Base-by-base conservation (phyloP, 2,888 invertebrate species). In the Dendrolimus pini region DNA sequence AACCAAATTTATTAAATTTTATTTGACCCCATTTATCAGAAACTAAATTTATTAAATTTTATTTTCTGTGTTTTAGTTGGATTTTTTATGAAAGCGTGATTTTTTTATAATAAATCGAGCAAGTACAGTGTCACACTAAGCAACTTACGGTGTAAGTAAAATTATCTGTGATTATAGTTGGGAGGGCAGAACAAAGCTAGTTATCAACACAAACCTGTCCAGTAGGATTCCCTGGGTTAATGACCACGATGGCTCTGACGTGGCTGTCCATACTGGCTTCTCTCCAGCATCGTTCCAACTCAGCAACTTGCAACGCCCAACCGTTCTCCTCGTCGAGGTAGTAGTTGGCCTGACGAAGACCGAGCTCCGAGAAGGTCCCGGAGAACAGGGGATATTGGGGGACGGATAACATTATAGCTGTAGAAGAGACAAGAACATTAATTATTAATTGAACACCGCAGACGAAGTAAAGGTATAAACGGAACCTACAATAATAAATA, bases 171-270 rank as follows among this genome's bases (percentile, higher is more conserved):
- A 18, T 18, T 18, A 18, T 18, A 18, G 18, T 18, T 30, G 30
- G 30, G 6, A 30, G 30, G 3, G 30, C 30, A 30, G 30, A 3
- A 30, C 30, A 6, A 30, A 30, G 30, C 30, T 30, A 30, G 30
- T 30, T 0, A 30, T 14, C 2, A 41, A 9, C 1, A 56, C 60
- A 53, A 55, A 82, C 85, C 84, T 95, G 95, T n/a, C 98, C 99
- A 18, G 99, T 99, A 9, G 99, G 99, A 85, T 99, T 99, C 59
- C 99, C 99, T 0, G 99, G 99, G 87, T 99, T 99, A 70, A 99
- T 99, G 55, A 99, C 94, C 13, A 97, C 97, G 55, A 99, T 90
- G 0, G 95, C 98, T 57, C 97, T 92, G 0, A 97, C 97, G 61
- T 91, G 89, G 77, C 93, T 93, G 0, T 72, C 72, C 60, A 91